phyloP scores from a whole-genome alignment of 2,888 invertebrate species.

The Tachina fera region DNA sequence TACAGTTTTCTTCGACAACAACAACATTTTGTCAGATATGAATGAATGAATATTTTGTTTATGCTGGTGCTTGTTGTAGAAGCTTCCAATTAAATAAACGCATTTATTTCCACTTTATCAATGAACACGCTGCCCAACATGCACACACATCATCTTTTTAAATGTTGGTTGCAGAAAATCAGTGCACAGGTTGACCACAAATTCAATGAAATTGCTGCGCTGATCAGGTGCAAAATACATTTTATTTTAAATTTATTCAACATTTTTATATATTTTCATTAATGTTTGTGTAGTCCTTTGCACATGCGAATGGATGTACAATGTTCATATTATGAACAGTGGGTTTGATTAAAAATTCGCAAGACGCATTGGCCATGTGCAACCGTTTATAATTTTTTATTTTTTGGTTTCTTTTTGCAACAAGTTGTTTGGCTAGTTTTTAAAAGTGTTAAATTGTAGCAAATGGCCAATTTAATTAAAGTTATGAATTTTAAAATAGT shows the following conservation, averaged over 20 bases:
- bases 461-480: constrained; percentile 64
- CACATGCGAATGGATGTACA: not conserved
- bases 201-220: constrained; percentile 36
- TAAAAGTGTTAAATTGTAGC: constrained; percentile 58
- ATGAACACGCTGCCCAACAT: constrained; percentile 14
- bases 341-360: constrained; percentile 20
- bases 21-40: constrained; percentile 7
- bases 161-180: constrained; percentile 7
- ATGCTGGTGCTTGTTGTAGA: constrained; percentile 12
- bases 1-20: not conserved
- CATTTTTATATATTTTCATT: constrained; percentile 34
- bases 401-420: not conserved
- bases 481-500: constrained; percentile 65
- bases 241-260: constrained; percentile 52
- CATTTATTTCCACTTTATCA: constrained; percentile 64
- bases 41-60: constrained; percentile 20
- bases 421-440: constrained; percentile 51
- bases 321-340: not conserved
- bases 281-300: constrained; percentile 30
- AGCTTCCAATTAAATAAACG: constrained; percentile 67
- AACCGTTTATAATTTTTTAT: not conserved
- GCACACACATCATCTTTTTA: not conserved
- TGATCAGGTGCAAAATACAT: constrained; percentile 58
- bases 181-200: constrained; percentile 61
- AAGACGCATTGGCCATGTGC: constrained; percentile 42